Conservation (phyloP, 2,888 invertebrate genomes). For the Drosophila austrosaltans region DNA sequence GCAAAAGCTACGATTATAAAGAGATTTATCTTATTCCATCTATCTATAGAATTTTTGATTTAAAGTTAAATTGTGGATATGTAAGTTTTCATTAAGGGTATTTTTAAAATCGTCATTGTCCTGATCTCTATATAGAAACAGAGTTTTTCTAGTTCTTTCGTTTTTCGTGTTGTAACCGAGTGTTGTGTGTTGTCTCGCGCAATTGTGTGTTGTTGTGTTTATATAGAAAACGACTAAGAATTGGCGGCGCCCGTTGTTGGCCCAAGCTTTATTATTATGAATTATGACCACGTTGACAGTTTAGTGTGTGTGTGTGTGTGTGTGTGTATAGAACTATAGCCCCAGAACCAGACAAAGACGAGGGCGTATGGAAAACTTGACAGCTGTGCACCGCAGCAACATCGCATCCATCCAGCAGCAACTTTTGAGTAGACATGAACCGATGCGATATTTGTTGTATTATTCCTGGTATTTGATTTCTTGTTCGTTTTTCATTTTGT, state of each 20-base stretch:
- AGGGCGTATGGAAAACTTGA: constrained; percentile 77
- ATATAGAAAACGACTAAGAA: constrained; percentile 46
- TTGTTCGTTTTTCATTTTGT: constrained; percentile 34
- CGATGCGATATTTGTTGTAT: constrained; percentile 39
- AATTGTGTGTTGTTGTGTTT: constrained; percentile 1
- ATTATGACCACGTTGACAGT: constrained; percentile 79
- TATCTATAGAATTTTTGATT: too few species aligned
- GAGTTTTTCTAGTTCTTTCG: constrained; percentile 4
- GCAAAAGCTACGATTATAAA: too few species aligned
- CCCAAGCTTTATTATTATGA: constrained; percentile 64
- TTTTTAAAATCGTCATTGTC: background rate
- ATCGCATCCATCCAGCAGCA: background rate
- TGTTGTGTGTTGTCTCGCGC: constrained; percentile 11
- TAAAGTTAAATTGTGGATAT: too few species aligned
- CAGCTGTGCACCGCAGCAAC: constrained; percentile 62
- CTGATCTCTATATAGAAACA: background rate
- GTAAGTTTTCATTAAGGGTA: background rate
- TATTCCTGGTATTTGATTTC: constrained; percentile 44
- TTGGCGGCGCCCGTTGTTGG: constrained; percentile 57
- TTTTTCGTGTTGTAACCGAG: background rate
- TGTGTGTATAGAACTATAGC: constrained; percentile 2
- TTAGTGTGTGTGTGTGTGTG: constrained; percentile 37
- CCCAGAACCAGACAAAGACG: constrained; percentile 65
- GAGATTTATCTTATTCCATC: too few species aligned
- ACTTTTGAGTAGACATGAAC: constrained; percentile 15